Evolutionary conservation across 2,113 vertebrate genomes (phyloP), one percentile per base, ranked within the genome.

Genomic region (Nasalis larvatus): DNA sequence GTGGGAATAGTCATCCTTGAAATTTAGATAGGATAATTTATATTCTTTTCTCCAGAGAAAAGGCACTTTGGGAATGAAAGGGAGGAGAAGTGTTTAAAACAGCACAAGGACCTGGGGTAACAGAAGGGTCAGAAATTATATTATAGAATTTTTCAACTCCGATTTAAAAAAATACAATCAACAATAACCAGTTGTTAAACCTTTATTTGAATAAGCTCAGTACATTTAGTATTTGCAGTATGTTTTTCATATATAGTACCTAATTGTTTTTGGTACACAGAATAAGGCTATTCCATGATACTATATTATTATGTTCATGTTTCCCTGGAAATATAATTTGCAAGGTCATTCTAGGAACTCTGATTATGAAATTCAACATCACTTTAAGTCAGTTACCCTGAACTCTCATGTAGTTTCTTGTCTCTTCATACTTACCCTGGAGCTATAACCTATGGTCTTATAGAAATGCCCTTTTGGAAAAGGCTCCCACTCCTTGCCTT

Each of bases 1-100:
- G 2, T 86, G 91, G 94, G 93, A 96, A 95, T 35, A 77, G 90
- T 94, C 81, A 95, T 74, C 95, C 63, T 82, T 89, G 54, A 97
- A 98, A 94, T 96, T 96, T 97, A 94, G 73, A 78, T 88, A 86
- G 77, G 71, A 81, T 93, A 81, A 84, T 91, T 95, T 96, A 95
- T 81, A 91, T 96, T 82, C 66, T 96, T 71, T 83, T 97, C n/a
- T 40, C 86, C n/a, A 95, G 82, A 94, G 84, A 88, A 95, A 95
- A 66, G 71, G 32, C 13, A 93, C 78, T 96, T 97, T 93, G 89
- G 84, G 54, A 97, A 89, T 21, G 76, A 74, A 96, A 94, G 37
- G 37, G 25, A 78, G 30, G 35, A 32, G 40, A 82, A 89, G 16
- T n/a, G 9, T 85, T 95, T 85, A 95, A 97, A 83, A 95, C 3